Evolutionary conservation across 1,140 invertebrate species (phyloP).

Genomic region (Geopemphigus sp.): DNA sequence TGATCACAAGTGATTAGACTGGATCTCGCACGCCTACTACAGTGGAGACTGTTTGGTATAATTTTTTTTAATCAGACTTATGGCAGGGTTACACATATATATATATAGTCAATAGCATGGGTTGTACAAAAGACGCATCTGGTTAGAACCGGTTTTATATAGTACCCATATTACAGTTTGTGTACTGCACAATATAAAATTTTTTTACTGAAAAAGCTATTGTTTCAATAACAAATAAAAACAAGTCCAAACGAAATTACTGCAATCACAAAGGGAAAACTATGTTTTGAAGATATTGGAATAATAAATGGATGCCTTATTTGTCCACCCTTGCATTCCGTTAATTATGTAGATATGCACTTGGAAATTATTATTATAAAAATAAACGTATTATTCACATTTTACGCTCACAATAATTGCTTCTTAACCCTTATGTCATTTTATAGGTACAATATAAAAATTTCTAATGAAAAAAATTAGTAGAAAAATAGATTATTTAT

Average conservation of each 20-base stretch:
- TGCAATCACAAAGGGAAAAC: background rate
- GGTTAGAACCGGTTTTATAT: slow-evolving; percentile 18
- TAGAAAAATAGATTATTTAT: background rate
- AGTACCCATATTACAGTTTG: background rate
- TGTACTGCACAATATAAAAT: background rate
- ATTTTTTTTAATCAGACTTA: background rate
- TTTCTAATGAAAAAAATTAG: background rate
- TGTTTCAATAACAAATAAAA: slow-evolving; percentile 22
- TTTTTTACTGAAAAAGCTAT: slow-evolving; percentile 33
- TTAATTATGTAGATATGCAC: background rate
- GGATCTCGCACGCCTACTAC: slow-evolving; percentile 6
- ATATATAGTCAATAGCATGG: slow-evolving; percentile 18
- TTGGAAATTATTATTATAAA: too few species aligned
- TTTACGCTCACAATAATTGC: background rate
- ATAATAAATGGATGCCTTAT: background rate
- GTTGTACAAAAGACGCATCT: background rate
- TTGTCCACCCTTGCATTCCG: background rate
- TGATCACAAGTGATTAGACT: background rate
- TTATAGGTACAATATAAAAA: background rate
- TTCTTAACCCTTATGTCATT: background rate
- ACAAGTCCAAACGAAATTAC: background rate
- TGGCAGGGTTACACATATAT: background rate
- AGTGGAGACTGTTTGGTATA: background rate
- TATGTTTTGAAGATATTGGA: background rate
- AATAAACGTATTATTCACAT: background rate